Evolutionary conservation across 1,140 invertebrate species (phyloP).

Genomic region (Drosophila pseudoobscura): DNA sequence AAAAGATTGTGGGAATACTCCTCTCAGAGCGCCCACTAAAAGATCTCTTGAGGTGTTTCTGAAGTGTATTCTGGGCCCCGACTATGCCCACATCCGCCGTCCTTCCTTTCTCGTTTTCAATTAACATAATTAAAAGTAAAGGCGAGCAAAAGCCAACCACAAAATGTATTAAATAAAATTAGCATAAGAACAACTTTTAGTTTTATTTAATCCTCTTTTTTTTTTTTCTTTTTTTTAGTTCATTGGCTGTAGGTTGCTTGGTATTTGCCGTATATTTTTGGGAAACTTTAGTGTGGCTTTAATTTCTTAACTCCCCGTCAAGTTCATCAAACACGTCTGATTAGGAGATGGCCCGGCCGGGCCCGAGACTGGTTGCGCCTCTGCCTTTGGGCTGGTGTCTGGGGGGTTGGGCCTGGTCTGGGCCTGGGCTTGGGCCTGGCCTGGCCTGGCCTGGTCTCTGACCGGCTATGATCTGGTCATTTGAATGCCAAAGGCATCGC

Average conservation of each 20-base stretch:
- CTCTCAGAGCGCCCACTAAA: too few species aligned
- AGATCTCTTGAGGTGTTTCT: too few species aligned
- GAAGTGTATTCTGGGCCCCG: conserved; percentile 23
- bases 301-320: conserved; percentile 62
- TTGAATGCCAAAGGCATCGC: conserved; percentile 79
- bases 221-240: not conserved
- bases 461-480: conserved; percentile 51
- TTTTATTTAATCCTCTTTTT: conserved; percentile 50
- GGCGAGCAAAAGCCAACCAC: conserved; percentile 55
- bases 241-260: not conserved
- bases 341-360: conserved; percentile 23
- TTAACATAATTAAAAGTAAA: conserved; percentile 79
- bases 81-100: conserved; percentile 13
- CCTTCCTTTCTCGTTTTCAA: conserved; percentile 61
- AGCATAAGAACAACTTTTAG: conserved; percentile 76
- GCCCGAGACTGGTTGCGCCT: conserved; percentile 25
- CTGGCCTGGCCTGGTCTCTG: not conserved
- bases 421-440: not conserved
- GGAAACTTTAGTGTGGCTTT: conserved; percentile 36
- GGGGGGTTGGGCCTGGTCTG: conserved; percentile 30
- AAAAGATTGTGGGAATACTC: too few species aligned
- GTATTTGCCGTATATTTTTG: conserved; percentile 16
- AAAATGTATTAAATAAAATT: conserved; percentile 55
- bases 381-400: conserved; percentile 21
- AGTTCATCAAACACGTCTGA: conserved; percentile 75